A percentile compares a stretch with the other conserved stretches of the same genome.
Conservation (phyloP, 1,140 invertebrate species). For the Brachionus rubens region DNA sequence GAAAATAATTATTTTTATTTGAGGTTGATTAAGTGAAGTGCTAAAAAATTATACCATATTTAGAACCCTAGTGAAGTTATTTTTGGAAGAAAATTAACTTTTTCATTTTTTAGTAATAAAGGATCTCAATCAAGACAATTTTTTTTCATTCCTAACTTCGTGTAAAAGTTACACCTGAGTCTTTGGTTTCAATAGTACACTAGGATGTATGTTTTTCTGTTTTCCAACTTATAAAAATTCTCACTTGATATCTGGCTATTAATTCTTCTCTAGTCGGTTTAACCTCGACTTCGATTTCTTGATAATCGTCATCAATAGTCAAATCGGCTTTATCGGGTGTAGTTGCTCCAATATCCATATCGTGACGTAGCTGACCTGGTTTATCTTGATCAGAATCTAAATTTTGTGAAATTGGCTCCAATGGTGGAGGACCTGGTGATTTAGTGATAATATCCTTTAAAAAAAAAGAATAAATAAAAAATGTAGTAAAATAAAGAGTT, state of each 20-base stretch:
- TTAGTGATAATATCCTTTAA: not conserved
- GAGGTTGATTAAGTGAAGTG: too few relatives aligned
- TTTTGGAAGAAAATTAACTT: too few relatives aligned
- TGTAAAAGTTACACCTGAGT: too few relatives aligned
- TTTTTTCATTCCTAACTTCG: too few relatives aligned
- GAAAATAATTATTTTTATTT: too few relatives aligned
- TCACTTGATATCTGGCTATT: constrained; percentile 57
- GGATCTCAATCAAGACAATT: too few relatives aligned
- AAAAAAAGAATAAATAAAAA: not conserved
- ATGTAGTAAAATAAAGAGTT: not conserved
- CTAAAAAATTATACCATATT: too few relatives aligned
- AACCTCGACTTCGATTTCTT: constrained; percentile 49
- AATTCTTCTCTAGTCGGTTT: constrained; percentile 54
- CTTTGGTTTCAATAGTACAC: too few relatives aligned
- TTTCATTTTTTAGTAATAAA: too few relatives aligned
- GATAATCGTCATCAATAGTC: constrained; percentile 35
- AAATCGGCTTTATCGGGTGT: constrained; percentile 28
- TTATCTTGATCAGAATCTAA: constrained; percentile 3
- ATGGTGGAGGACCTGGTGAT: constrained; percentile 25
- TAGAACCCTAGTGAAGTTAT: too few relatives aligned
- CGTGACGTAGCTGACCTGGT: not conserved
- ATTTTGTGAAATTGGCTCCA: constrained; percentile 26
- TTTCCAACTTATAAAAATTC: too few relatives aligned
- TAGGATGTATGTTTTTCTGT: too few relatives aligned
- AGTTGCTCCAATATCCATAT: not conserved